A percentile compares a stretch with the other conserved stretches of the same genome.
Conservation (phyloP, 2,888 invertebrate species). For the Eudasyphora cyanicolor region DNA sequence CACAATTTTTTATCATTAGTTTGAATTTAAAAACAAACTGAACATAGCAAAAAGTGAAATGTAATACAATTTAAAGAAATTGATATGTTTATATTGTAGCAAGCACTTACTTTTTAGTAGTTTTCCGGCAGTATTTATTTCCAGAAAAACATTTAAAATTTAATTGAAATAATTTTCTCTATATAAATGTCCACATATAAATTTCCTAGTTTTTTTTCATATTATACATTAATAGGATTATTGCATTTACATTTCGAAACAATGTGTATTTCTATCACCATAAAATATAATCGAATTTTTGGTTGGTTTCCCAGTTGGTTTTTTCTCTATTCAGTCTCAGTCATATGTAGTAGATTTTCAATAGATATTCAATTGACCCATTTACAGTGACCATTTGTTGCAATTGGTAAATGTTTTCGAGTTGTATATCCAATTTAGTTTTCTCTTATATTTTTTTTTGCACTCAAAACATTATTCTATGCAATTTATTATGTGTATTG, state of each 20-base stretch:
- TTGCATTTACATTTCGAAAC: not conserved
- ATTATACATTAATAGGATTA: not conserved
- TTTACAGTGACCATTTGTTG: slow-evolving; percentile 3
- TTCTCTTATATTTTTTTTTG: not conserved
- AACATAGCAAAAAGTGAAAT: not conserved
- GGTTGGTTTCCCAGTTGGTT: not conserved
- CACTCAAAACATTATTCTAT: not conserved
- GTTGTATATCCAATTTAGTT: not conserved
- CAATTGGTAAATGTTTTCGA: not conserved
- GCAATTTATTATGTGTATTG: not conserved
- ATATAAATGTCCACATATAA: not conserved
- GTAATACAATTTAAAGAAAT: not conserved
- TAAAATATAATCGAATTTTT: not conserved
- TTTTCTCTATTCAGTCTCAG: not conserved
- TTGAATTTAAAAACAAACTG: not conserved
- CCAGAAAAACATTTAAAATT: not conserved
- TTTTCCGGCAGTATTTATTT: not conserved
- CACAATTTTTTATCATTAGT: no score
- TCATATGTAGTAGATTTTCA: not conserved
- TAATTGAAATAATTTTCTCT: not conserved
- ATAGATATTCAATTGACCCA: slow-evolving; percentile 28
- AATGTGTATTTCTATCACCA: not conserved
- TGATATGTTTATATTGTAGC: not conserved
- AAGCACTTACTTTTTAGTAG: no score
- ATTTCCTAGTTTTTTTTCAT: no score